phyloP scores from a whole-genome alignment of 2,113 vertebrate species.

The Colaptes auratus region DNA sequence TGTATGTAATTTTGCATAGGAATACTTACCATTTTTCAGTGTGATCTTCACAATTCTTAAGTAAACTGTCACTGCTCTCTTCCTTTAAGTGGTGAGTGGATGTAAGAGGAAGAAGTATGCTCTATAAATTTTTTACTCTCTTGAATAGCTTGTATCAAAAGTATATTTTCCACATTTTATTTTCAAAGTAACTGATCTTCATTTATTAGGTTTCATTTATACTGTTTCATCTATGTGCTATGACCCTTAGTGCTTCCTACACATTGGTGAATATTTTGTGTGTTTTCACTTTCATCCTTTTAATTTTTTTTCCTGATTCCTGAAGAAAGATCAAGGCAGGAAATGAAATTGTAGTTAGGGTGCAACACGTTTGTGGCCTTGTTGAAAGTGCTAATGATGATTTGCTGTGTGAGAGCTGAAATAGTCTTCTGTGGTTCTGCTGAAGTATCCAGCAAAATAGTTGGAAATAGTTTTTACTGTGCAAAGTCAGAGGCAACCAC shows the following conservation, averaged over 20 bases:
- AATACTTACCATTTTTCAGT: background rate
- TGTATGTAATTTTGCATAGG: background rate
- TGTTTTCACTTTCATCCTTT: background rate
- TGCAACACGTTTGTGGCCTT: background rate
- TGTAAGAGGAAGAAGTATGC: background rate
- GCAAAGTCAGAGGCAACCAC: background rate
- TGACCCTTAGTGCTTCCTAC: background rate
- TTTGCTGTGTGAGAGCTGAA: accelerated
- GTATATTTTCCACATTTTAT: accelerated
- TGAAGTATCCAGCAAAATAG: background rate
- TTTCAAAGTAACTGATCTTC: background rate
- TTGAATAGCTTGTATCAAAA: background rate
- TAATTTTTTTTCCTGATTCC: background rate
- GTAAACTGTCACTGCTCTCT: background rate
- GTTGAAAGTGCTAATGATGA: background rate
- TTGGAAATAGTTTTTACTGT: background rate
- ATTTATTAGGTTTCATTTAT: background rate
- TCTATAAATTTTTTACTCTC: accelerated
- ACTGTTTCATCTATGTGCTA: background rate
- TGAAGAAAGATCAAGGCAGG: background rate
- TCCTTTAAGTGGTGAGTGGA: background rate
- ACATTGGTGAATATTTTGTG: background rate
- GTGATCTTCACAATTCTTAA: background rate
- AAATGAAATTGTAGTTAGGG: background rate
- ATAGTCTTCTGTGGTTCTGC: background rate